Percentiles rank a stretch among this genome's conserved stretches.
phyloP scores from a whole-genome alignment of 23 tunicate species.

The Oikopleura dioica region DNA sequence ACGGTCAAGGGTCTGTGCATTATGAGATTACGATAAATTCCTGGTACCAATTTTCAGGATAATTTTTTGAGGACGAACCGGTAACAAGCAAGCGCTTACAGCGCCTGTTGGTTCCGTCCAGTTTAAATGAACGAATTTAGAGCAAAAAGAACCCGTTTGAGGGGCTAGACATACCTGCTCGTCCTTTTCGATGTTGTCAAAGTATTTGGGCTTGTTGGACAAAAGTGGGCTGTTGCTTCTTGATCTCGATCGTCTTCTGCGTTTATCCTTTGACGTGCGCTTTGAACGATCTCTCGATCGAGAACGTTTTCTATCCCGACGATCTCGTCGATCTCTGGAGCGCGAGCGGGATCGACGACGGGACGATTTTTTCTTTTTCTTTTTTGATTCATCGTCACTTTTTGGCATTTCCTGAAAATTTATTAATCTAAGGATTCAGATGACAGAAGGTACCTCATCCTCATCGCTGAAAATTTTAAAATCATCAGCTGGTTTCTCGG shows the following conservation, averaged over 20 bases:
- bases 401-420: not conserved
- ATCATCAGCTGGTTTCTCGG: not conserved
- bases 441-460: not conserved
- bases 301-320: not conserved
- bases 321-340: not conserved
- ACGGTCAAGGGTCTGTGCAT: too few species aligned
- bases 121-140: too few species aligned
- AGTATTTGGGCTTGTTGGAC: not conserved
- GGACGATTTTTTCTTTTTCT: not conserved
- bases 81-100: too few species aligned
- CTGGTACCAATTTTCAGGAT: too few species aligned
- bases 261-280: not conserved
- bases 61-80: too few species aligned
- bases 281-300: not conserved
- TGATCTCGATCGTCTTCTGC: not conserved
- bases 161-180: too few species aligned
- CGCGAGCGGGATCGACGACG: not conserved
- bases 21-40: too few species aligned
- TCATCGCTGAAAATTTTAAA: conserved; percentile 9
- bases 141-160: too few species aligned
- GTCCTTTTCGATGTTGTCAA: conserved; percentile 2
- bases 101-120: too few species aligned
- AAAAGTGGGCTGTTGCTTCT: not conserved
- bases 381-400: not conserved
- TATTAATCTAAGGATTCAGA: not conserved